Conservation (phyloP, 2,113 vertebrate species). For the Megatriorchis doriae region DNA sequence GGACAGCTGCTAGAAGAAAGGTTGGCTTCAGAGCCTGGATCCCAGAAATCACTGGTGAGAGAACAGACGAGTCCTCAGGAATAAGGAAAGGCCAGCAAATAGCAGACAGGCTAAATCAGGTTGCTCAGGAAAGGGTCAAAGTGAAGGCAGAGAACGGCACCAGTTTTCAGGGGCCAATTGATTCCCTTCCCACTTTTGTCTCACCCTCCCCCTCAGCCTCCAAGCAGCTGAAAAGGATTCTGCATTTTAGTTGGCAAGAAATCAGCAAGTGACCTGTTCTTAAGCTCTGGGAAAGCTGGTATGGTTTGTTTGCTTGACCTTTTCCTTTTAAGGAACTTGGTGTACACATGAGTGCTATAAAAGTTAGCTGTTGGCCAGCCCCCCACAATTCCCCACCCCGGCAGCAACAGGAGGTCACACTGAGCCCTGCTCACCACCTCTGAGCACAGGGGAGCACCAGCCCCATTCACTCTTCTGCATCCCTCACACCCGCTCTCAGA, state of each 20-base stretch:
- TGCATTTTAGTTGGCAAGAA: background rate
- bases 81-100: background rate
- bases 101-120: background rate
- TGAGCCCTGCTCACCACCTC: background rate
- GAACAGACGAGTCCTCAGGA: background rate
- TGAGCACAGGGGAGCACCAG: background rate
- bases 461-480: background rate
- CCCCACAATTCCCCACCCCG: background rate
- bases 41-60: background rate
- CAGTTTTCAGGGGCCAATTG: background rate
- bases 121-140: background rate
- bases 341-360: accelerated
- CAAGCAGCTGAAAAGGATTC: background rate
- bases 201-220: background rate
- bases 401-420: background rate
- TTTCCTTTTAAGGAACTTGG: background rate
- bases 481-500: background rate
- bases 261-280: background rate
- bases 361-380: background rate
- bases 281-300: background rate
- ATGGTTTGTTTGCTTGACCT: background rate
- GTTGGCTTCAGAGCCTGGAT: background rate
- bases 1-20: background rate
- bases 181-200: background rate
- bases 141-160: background rate